Conservation (phyloP, 1,140 invertebrate genomes). For the Himalopsyche phryganea region DNA sequence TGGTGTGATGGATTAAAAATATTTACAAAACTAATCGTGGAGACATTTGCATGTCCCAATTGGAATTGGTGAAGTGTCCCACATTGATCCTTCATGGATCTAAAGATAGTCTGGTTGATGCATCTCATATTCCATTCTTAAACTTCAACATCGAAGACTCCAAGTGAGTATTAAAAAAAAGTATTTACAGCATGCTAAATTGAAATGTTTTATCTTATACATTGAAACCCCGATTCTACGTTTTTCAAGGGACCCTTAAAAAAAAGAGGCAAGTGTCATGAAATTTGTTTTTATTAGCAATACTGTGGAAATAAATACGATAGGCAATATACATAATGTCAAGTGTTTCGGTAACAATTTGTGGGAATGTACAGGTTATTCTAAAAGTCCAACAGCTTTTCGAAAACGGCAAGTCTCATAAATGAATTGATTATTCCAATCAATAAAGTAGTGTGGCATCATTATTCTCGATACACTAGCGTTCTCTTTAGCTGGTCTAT, state of each 20-base stretch:
- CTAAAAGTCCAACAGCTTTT: too few species aligned
- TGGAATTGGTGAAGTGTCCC: conserved; percentile 66
- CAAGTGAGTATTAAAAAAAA: conserved; percentile 56
- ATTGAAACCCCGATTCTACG: not conserved
- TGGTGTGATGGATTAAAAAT: conserved; percentile 68
- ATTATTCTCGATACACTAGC: too few species aligned
- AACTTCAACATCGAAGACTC: conserved; percentile 62
- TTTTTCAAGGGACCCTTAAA: not conserved
- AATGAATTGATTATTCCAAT: too few species aligned
- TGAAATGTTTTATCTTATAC: not conserved
- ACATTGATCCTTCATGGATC: conserved; percentile 79
- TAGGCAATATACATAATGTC: too few species aligned
- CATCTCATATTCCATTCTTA: conserved; percentile 70
- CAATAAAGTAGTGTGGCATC: too few species aligned
- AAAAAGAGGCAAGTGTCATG: not conserved
- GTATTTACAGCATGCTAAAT: not conserved
- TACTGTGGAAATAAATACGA: too few species aligned
- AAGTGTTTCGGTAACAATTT: too few species aligned
- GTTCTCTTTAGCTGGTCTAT: too few species aligned
- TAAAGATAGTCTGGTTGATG: conserved; percentile 74
- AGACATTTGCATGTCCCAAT: conserved; percentile 65
- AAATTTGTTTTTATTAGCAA: too few species aligned
- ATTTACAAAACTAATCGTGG: conserved; percentile 61
- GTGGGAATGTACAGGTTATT: too few species aligned
- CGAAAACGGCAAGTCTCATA: too few species aligned